Base-by-base conservation (phyloP, 2,888 invertebrate species). In the Stenoptilia bipunctidactyla region DNA sequence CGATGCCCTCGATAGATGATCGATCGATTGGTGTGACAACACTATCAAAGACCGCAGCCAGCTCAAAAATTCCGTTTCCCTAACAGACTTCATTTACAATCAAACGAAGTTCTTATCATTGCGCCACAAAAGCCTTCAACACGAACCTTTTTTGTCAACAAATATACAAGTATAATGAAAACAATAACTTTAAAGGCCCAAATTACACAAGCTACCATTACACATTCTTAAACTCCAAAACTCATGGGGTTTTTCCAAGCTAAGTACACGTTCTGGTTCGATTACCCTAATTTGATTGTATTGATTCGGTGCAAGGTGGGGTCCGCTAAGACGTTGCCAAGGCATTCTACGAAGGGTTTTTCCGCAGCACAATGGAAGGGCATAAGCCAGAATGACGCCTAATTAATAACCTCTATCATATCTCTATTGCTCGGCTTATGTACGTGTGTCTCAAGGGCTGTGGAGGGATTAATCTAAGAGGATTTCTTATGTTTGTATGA, bases 381-480 rank as follows among this genome's bases (percentile, higher is more conserved):
- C 73, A 73, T 67, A 77, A 77, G 75, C 79, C 62, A 71, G 74
- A 79, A 79, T 66, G 80, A 75, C 71, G 72, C 74, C 73, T 79
- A 80, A 82, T 83, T 82, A 83, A 83, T 83, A 79, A 77, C 73
- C 68, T 76, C 73, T 76, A 77, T 80, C 74, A 82, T 82, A 82
- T 80, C 77, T 79, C 73, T 66, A 77, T 80, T 75, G 73, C 74
- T 61, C 56, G 69, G 68, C 71, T 71, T 70, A 71, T 66, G n/a
- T n/a, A 58, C 56, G 61, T 51, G 49, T 20, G 20, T 20, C 20
- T 20, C 4, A 8, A 44, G 54, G 48, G 52, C 51, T 20, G 20
- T 20, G 4, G 52, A 49, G 62, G 61, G 72, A 72, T 77, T 71
- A 75, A 48, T 58, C 62, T 76, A 82, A 79, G 80, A 75, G 77